Evolutionary conservation across 1,140 invertebrate species (phyloP).

Genomic region (Armadillidium nasatum): DNA sequence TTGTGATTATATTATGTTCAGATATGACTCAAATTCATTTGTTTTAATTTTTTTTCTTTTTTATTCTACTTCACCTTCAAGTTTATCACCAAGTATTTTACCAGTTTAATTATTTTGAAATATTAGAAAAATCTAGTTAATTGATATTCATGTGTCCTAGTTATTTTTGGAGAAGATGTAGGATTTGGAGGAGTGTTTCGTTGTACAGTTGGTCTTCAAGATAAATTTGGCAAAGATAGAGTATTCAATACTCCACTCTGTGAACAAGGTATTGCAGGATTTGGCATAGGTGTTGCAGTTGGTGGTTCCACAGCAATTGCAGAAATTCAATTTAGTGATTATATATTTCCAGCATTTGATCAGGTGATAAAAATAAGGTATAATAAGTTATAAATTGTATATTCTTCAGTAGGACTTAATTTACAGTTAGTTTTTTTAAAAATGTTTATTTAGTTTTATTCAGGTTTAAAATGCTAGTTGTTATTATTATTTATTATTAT

Average conservation of each 20-base stretch:
- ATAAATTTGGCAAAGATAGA: conserved; percentile 87
- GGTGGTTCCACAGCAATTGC: conserved; percentile 87
- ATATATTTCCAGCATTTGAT: conserved; percentile 98
- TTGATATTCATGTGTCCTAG: conserved; percentile 49
- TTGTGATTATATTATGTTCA: neutral
- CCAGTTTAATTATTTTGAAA: conserved; percentile 21
- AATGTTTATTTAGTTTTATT: no score
- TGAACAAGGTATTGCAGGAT: conserved; percentile 97
- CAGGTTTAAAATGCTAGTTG: neutral
- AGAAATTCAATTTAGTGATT: conserved; percentile 99
- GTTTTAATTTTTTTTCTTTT: neutral
- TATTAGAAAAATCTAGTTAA: neutral
- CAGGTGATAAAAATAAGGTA: conserved; percentile 63
- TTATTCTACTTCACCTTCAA: neutral
- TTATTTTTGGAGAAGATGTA: conserved; percentile 97
- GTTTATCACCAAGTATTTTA: neutral
- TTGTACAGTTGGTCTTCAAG: conserved; percentile 85
- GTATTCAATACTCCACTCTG: conserved; percentile 98
- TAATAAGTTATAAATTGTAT: no score
- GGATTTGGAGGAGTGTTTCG: conserved; percentile 98
- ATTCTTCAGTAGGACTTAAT: no score
- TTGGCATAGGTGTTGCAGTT: conserved; percentile 87
- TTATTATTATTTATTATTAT: neutral
- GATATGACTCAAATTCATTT: neutral
- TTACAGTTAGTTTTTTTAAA: no score